phyloP scores from a whole-genome alignment of 2,797 vertebrate genomes.

The Apogon hyalosoma region DNA sequence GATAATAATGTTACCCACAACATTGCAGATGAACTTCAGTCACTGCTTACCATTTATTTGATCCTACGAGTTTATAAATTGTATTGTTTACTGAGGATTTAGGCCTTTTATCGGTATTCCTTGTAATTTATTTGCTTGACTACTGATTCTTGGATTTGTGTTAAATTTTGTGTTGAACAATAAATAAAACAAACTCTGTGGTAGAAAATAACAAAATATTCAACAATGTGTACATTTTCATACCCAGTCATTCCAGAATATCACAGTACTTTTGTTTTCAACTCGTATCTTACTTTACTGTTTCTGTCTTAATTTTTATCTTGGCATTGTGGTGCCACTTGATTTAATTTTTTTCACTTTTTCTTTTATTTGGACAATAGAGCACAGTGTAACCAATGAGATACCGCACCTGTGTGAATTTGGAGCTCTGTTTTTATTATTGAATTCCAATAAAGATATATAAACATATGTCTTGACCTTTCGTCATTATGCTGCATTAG shows the following conservation, averaged over 20 bases:
- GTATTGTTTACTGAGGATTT: constrained; percentile 40
- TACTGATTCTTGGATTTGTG: constrained; percentile 84
- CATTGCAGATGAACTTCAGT: constrained; percentile 12
- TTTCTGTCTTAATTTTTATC: neutral
- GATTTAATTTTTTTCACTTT: neutral
- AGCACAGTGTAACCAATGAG: constrained; percentile 79
- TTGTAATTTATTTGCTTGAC: constrained; percentile 88
- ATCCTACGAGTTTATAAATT: constrained; percentile 19
- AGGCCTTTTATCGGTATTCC: constrained; percentile 66
- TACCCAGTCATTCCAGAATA: neutral
- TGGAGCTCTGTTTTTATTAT: constrained; percentile 22
- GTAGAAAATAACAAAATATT: constrained; percentile 1
- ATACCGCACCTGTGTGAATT: constrained; percentile 52
- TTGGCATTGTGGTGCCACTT: neutral
- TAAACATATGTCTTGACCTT: constrained; percentile 7
- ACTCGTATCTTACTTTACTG: neutral
- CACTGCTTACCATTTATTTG: constrained; percentile 18
- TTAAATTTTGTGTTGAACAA: constrained; percentile 59
- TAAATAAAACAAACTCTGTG: constrained; percentile 42
- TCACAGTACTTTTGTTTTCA: neutral
- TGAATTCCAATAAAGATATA: constrained; percentile 64
- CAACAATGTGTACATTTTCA: constrained; percentile 1
- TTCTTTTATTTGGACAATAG: constrained; percentile 64
- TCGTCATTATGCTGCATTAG: neutral
- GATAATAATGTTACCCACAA: constrained; percentile 7